Conservation (phyloP, 2,113 vertebrate genomes). For the Thunnus maccoyii region DNA sequence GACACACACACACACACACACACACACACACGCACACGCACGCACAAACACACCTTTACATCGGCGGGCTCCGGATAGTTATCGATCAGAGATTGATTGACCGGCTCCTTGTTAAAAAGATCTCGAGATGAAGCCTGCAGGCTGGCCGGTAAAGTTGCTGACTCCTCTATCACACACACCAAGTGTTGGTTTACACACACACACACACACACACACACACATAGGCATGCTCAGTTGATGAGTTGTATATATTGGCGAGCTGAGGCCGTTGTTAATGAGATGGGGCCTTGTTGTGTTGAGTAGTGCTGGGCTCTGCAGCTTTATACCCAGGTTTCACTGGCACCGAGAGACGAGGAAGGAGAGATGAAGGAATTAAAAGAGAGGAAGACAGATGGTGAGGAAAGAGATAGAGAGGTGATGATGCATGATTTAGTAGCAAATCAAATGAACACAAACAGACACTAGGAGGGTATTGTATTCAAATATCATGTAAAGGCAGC, state of each 20-base stretch:
- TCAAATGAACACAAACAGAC: not conserved
- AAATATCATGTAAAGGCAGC: not conserved
- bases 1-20: conserved; percentile 40
- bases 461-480: not conserved
- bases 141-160: conserved; percentile 78
- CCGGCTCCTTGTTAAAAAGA: conserved; percentile 79
- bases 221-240: conserved; percentile 41
- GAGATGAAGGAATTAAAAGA: not conserved
- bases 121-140: conserved; percentile 72
- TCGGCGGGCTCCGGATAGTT: conserved; percentile 63
- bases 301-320: conserved; percentile 63
- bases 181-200: conserved; percentile 26
- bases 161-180: conserved; percentile 62
- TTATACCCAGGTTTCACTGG: conserved; percentile 24
- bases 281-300: conserved; percentile 56
- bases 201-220: conserved; percentile 20
- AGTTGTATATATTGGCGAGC: conserved; percentile 70
- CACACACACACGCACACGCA: conserved; percentile 30
- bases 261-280: conserved; percentile 77
- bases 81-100: conserved; percentile 83
- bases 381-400: conserved; percentile 8
- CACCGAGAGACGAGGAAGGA: not conserved
- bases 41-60: conserved; percentile 21
- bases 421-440: not conserved
- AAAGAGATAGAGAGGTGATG: not conserved